Conservation (phyloP, 2,888 invertebrate genomes). For the Brassicogethes aeneus region DNA sequence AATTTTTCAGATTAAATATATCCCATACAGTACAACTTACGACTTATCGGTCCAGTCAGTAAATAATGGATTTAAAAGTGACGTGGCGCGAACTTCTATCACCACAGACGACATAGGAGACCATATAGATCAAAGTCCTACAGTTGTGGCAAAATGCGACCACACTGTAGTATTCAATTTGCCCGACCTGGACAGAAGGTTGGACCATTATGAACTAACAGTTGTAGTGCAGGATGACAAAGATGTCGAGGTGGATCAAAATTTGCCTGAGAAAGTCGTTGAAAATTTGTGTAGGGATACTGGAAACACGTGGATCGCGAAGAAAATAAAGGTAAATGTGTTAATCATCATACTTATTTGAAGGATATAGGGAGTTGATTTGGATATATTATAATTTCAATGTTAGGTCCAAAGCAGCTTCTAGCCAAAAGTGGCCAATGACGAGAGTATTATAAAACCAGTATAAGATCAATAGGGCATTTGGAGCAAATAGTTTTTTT, state of each 20-base stretch:
- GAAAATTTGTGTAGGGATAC: conserved; percentile 30
- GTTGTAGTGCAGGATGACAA: conserved; percentile 32
- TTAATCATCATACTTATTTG: not conserved
- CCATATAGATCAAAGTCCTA: conserved; percentile 31
- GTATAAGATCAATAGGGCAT: not conserved
- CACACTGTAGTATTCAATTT: conserved; percentile 26
- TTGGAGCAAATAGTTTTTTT: conserved; percentile 1
- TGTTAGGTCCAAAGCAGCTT: too few relatives aligned
- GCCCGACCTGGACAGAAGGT: conserved; percentile 25
- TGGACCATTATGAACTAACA: conserved; percentile 27
- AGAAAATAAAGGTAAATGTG: conserved; percentile 23
- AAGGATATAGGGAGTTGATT: not conserved
- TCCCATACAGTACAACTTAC: conserved; percentile 30
- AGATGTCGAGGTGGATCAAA: conserved; percentile 14
- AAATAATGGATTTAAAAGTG: conserved; percentile 27
- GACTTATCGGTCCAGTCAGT: conserved; percentile 28
- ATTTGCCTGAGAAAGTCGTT: conserved; percentile 20
- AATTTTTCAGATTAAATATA: conserved; percentile 30
- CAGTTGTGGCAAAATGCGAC: conserved; percentile 22
- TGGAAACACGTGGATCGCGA: conserved; percentile 33
- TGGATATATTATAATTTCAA: too few relatives aligned
- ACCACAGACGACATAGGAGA: conserved; percentile 28
- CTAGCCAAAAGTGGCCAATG: too few relatives aligned
- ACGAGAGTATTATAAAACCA: too few relatives aligned
- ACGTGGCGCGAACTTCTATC: conserved; percentile 18